Conservation (phyloP, 2,113 vertebrate species). For the Sceloporus tristichus region DNA sequence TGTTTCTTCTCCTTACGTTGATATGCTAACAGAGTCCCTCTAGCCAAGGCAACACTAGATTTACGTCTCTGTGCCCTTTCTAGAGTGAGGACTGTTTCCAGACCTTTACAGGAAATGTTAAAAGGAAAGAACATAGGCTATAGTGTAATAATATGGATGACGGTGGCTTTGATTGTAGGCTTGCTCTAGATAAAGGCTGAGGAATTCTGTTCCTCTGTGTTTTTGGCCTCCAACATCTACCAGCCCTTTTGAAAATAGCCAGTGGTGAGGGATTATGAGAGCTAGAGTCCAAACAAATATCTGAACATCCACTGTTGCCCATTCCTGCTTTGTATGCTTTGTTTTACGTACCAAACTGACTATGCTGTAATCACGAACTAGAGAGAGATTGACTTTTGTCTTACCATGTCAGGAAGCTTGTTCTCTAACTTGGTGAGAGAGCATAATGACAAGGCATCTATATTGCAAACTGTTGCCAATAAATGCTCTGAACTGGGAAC, state of each 20-base stretch:
- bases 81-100: not conserved
- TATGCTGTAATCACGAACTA: not conserved
- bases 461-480: not conserved
- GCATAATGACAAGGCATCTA: not conserved
- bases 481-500: not conserved
- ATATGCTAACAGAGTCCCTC: not conserved
- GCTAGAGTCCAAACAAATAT: too few species aligned
- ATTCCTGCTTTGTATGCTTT: not conserved
- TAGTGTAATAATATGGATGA: too few species aligned
- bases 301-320: not conserved
- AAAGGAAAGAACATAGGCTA: too few species aligned
- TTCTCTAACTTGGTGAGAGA: slow-evolving; percentile 4
- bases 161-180: too few species aligned
- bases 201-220: not conserved
- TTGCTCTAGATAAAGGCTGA: not conserved
- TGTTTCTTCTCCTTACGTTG: not conserved
- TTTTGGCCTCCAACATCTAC: not conserved
- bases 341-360: not conserved
- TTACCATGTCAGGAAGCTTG: not conserved
- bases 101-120: too few species aligned
- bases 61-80: not conserved
- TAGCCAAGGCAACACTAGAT: not conserved
- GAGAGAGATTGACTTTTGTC: not conserved
- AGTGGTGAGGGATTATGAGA: too few species aligned
- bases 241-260: too few species aligned